Percentiles rank a stretch among this genome's conserved stretches.
These are phyloP conservation scores for Toxotes chatareus DNA, from an alignment of 2,113 vertebrate species.

Conservation along the genomic window DNA sequence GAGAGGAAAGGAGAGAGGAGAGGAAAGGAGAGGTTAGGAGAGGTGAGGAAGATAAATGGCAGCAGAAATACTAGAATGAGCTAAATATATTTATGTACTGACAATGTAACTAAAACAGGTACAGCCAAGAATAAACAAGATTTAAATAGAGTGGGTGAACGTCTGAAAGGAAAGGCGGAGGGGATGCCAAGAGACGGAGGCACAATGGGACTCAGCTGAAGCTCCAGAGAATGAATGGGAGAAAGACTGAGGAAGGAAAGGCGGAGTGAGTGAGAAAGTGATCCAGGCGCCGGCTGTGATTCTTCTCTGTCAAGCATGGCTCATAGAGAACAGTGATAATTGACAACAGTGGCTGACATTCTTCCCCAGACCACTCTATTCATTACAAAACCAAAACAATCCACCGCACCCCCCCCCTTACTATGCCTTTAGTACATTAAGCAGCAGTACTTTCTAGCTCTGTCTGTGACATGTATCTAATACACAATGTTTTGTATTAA, in stretches of 20 bases:
- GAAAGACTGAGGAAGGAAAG: constrained; percentile 62
- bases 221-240: constrained; percentile 47
- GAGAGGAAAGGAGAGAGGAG: neutral
- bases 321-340: constrained; percentile 71
- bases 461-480: constrained; percentile 22
- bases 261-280: constrained; percentile 65
- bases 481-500: constrained; percentile 20
- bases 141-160: constrained; percentile 50
- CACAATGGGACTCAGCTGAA: constrained; percentile 58
- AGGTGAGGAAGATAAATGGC: neutral
- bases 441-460: neutral
- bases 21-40: constrained; percentile 8
- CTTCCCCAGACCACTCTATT: constrained; percentile 67
- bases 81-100: constrained; percentile 37
- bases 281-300: constrained; percentile 71
- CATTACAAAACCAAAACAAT: constrained; percentile 69
- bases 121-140: constrained; percentile 51
- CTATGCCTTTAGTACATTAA: constrained; percentile 40
- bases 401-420: constrained; percentile 8
- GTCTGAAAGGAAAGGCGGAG: constrained; percentile 36
- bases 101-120: constrained; percentile 43
- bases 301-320: constrained; percentile 66
- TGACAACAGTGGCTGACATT: constrained; percentile 65
- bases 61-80: constrained; percentile 6
- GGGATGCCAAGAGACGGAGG: constrained; percentile 43